These are phyloP conservation scores for Austrofundulus limnaeus DNA, from an alignment of 2,113 vertebrate genomes.

Conservation along the genomic window DNA sequence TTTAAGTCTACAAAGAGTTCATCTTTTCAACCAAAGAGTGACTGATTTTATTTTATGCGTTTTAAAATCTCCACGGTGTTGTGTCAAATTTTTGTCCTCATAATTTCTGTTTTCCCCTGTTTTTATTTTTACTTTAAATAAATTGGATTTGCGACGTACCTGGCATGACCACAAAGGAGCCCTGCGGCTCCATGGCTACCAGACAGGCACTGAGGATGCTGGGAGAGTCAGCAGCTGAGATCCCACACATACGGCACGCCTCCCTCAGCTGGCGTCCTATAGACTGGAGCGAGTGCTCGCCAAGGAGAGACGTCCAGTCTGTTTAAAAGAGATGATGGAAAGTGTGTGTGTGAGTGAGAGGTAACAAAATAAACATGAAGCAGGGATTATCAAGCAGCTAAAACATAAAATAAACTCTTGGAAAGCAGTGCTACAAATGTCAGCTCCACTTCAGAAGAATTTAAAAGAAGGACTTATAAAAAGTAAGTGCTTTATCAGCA, in stretches of 20 bases:
- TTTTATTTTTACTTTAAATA: background rate
- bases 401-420: too few relatives aligned
- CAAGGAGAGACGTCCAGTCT: constrained; percentile 97
- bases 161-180: constrained; percentile 97
- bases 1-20: too few relatives aligned
- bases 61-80: too few relatives aligned
- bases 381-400: too few relatives aligned
- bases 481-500: too few relatives aligned
- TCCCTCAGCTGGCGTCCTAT: constrained; percentile 94
- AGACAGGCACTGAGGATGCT: constrained; percentile 96
- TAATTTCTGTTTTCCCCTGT: background rate
- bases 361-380: too few relatives aligned
- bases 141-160: constrained; percentile 71
- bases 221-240: constrained; percentile 92
- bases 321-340: constrained; percentile 23
- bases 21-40: too few relatives aligned
- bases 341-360: background rate
- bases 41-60: too few relatives aligned
- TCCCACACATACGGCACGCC: constrained; percentile 93
- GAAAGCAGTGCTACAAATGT: background rate
- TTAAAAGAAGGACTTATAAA: too few relatives aligned
- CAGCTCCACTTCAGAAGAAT: too few relatives aligned
- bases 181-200: constrained; percentile 97
- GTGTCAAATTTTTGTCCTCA: too few relatives aligned
- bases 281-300: constrained; percentile 94